Base-by-base conservation (phyloP, 2,113 vertebrate genomes). In the Polypterus senegalus region DNA sequence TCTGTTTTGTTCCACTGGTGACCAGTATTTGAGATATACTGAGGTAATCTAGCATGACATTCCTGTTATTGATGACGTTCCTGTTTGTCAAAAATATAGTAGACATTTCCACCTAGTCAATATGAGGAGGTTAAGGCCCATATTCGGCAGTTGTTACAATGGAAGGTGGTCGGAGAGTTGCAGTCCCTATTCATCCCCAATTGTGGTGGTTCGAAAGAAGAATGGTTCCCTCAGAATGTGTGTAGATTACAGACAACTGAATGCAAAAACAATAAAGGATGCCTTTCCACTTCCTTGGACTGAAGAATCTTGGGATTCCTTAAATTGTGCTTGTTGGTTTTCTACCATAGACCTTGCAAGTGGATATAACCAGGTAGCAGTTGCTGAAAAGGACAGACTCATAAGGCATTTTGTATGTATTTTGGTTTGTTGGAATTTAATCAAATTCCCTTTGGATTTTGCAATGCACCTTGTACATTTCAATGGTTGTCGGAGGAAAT, bases 351-450 rank as follows among this genome's bases (percentile, higher is more conserved):
- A 52, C 51, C 51, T 56, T 27, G 3, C 5, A 9, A 55, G 54
- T 55, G 54, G 54, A 5, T 55, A 55, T 55, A 55, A 55, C 27
- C 54, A 55, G 54, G 54, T 55, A 11, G 9, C 54, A 55, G 54
- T 55, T n/a, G 54, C 54, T n/a, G 54, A 55, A 11, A 55, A 55
- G n/a, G 54, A 55, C 27, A 5, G 27, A 27, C 27, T 27, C 27
- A 27, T 27, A 27, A 27, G 27, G 27, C 27, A 27, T 27, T 27
- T 27, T 27, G 27, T 27, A 27, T 1, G 54, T 3, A 5, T 11
- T 55, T 55, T 10, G 5, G 54, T n/a, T 10, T 55, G 5, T 55
- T 55, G 2, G 54, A 11, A 3, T 55, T 55, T 11, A 55, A 8
- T 55, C 2, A 5, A 10, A 55, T 55, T 8, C 5, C 5, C 3